A percentile compares a stretch with the other conserved stretches of the same genome.
phyloP scores from a whole-genome alignment of 1,140 invertebrate genomes.

The Zaprionus africanus region DNA sequence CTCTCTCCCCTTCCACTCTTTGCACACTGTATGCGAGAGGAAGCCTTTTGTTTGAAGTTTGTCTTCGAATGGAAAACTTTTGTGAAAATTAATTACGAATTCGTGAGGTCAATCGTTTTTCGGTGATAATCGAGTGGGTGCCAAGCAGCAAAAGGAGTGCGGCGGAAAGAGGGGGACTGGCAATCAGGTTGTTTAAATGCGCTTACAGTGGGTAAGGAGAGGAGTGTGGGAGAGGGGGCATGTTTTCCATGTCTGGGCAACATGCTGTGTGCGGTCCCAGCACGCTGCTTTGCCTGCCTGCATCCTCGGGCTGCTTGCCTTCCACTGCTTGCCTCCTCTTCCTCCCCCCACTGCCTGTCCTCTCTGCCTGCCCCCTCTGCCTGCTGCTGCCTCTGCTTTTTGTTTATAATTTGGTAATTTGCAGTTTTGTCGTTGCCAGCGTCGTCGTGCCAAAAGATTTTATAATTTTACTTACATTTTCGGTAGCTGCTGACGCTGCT shows the following conservation, averaged over 20 bases:
- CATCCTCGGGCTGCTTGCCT: neutral
- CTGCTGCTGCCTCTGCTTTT: constrained; percentile 44
- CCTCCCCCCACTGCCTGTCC: neutral
- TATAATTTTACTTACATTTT: constrained; percentile 78
- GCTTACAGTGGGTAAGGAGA: constrained; percentile 46
- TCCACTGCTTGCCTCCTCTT: neutral
- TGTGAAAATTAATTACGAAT: constrained; percentile 83
- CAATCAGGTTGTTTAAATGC: constrained; percentile 64
- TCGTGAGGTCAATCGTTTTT: constrained; percentile 83
- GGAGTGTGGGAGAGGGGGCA: neutral
- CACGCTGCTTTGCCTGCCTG: constrained; percentile 1
- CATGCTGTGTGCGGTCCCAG: constrained; percentile 64
- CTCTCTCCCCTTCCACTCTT: neutral
- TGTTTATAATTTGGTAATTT: constrained; percentile 79
- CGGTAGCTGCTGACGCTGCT: constrained; percentile 62
- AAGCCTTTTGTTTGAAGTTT: constrained; percentile 80
- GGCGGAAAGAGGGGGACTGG: neutral
- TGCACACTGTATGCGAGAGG: constrained; percentile 27
- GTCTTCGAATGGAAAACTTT: constrained; percentile 83
- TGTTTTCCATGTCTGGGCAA: constrained; percentile 28
- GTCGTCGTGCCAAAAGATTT: constrained; percentile 78
- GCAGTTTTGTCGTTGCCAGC: constrained; percentile 74
- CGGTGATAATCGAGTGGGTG: constrained; percentile 82
- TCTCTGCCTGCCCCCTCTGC: constrained; percentile 2
- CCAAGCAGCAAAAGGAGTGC: constrained; percentile 39